phyloP scores from a whole-genome alignment of 2,888 invertebrate genomes.

The Stenurella melanura region DNA sequence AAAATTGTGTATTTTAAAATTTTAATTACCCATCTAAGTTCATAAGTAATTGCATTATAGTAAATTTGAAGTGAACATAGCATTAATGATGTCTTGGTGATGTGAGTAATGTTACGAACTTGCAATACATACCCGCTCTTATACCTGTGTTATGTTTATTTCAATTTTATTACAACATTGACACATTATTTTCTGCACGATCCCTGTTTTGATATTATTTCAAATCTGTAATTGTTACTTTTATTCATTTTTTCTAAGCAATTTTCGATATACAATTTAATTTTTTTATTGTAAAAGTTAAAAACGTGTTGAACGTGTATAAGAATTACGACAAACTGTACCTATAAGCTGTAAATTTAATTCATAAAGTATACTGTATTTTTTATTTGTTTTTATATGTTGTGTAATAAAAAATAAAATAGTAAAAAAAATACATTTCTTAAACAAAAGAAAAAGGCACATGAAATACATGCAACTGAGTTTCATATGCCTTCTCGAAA shows the following conservation, averaged over 20 bases:
- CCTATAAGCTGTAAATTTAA: constrained; percentile 7
- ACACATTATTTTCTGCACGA: no score
- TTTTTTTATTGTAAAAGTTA: not conserved
- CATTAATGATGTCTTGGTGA: no score
- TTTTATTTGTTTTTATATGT: constrained; percentile 31
- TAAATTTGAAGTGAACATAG: no score
- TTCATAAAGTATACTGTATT: constrained; percentile 9
- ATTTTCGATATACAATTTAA: not conserved
- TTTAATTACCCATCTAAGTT: no score
- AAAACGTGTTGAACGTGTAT: not conserved
- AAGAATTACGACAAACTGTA: not conserved
- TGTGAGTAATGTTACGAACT: no score
- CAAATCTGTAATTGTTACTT: not conserved
- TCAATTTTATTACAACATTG: not conserved
- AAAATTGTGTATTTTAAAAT: no score
- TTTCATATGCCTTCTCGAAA: constrained; percentile 12
- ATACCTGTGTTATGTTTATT: not conserved
- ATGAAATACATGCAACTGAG: constrained; percentile 1
- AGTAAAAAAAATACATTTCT: constrained; percentile 25
- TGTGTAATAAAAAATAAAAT: constrained; percentile 31
- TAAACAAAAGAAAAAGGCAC: constrained; percentile 17
- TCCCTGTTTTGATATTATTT: not conserved
- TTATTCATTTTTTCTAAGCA: not conserved
- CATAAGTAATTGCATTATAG: no score
- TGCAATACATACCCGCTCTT: not conserved